These are phyloP conservation scores for Hemibagrus wyckioides DNA, from an alignment of 2,113 vertebrate species.

Conservation along the genomic window DNA sequence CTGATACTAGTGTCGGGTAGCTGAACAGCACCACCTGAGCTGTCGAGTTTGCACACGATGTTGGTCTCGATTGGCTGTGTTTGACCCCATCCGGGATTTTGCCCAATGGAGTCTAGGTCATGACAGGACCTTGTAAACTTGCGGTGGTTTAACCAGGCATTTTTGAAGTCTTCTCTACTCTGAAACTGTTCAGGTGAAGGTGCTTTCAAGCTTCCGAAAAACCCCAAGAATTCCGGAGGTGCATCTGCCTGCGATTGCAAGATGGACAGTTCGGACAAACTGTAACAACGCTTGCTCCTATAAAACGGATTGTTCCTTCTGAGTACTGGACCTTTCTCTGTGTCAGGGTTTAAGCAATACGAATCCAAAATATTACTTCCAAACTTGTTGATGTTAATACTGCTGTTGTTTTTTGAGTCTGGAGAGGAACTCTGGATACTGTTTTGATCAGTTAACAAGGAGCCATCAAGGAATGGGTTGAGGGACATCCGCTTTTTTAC, in stretches of 20 bases:
- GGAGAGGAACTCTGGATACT: conserved; percentile 67
- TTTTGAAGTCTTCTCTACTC: conserved; percentile 92
- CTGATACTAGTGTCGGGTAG: conserved; percentile 91
- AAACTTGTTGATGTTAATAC: conserved; percentile 67
- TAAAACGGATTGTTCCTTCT: conserved; percentile 90
- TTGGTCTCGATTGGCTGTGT: conserved; percentile 92
- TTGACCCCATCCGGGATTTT: conserved; percentile 96
- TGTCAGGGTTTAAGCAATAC: conserved; percentile 59
- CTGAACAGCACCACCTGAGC: conserved; percentile 87
- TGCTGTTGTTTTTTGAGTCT: conserved; percentile 60
- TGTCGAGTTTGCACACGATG: conserved; percentile 89
- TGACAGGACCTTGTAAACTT: conserved; percentile 95
- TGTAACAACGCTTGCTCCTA: conserved; percentile 94
- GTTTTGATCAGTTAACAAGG: conserved; percentile 67
- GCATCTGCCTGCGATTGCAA: conserved; percentile 82
- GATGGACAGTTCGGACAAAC: conserved; percentile 90
- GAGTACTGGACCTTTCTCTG: conserved; percentile 63
- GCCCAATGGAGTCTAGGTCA: conserved; percentile 88
- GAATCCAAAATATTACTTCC: conserved; percentile 72
- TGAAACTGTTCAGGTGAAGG: conserved; percentile 93
- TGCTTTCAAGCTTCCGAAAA: conserved; percentile 85
- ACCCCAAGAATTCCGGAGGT: conserved; percentile 60
- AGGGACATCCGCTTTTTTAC: conserved; percentile 75
- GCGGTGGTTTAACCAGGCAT: conserved; percentile 91
- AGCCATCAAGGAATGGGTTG: conserved; percentile 87